phyloP scores from a whole-genome alignment of 1,140 invertebrate species.

The Metopolophium dirhodum region DNA sequence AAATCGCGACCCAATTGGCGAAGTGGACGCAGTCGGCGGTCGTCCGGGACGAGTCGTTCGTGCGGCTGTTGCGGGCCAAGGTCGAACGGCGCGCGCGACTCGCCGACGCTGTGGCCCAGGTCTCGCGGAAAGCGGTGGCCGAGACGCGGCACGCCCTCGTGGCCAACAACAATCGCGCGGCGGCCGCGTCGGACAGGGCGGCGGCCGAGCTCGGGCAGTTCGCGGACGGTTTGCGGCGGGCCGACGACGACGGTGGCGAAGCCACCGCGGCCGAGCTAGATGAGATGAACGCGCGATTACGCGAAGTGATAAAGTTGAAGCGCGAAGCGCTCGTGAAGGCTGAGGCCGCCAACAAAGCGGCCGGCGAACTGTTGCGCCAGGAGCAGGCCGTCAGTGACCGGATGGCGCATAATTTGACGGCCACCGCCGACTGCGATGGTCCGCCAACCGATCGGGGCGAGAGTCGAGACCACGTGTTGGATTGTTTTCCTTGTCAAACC shows the following conservation, averaged over 20 bases:
- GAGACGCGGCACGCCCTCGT: background rate
- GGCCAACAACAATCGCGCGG: background rate
- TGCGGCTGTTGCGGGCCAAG: background rate
- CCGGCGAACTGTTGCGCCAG: background rate
- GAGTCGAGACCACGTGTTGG: no score
- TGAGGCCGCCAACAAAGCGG: background rate
- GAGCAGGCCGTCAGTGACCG: background rate
- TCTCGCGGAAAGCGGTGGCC: background rate
- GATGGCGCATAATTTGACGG: background rate
- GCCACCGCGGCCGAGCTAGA: background rate
- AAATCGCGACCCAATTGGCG: background rate
- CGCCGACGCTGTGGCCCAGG: background rate
- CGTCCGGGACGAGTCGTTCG: background rate
- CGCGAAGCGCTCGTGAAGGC: background rate
- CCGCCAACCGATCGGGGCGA: no score
- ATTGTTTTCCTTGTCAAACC: no score
- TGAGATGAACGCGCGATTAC: background rate
- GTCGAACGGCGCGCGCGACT: background rate
- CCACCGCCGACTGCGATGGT: no score
- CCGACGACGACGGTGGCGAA: background rate
- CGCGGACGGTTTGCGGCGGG: background rate
- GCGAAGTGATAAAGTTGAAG: background rate
- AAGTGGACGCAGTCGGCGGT: background rate
- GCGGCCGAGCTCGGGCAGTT: background rate
- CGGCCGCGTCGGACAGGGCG: background rate